Percentiles rank a stretch among this genome's conserved stretches.
Conservation (phyloP, 2,888 invertebrate genomes). For the Slavum lentiscoides region DNA sequence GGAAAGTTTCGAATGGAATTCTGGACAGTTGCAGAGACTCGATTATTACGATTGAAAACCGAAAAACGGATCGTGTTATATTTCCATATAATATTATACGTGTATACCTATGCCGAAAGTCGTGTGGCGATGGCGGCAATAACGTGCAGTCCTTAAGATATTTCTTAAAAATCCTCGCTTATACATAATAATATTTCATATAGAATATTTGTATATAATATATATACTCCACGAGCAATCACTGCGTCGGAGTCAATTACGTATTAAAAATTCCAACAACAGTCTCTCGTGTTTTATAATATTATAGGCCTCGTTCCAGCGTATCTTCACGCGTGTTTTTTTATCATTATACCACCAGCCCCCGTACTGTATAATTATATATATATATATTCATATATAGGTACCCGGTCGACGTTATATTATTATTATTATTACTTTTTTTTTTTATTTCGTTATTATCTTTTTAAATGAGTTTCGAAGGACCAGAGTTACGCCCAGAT, state of each 20-base stretch:
- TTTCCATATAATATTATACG: neutral
- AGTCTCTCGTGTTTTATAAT: neutral
- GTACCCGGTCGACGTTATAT: neutral
- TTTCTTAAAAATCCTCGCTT: no score
- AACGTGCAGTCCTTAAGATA: no score
- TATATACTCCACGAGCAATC: neutral
- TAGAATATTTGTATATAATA: no score
- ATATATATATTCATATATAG: neutral
- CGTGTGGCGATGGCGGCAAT: neutral
- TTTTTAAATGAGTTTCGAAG: slow-evolving; percentile 31
- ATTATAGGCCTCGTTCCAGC: neutral
- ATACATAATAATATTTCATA: no score
- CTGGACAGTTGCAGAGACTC: neutral
- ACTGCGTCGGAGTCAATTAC: neutral
- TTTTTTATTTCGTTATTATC: slow-evolving; percentile 3
- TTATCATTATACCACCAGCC: slow-evolving; percentile 12
- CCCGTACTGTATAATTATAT: slow-evolving; percentile 33
- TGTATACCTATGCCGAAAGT: neutral
- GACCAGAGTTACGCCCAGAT: slow-evolving; percentile 30
- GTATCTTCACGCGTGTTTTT: slow-evolving; percentile 45
- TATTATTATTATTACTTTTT: slow-evolving; percentile 20
- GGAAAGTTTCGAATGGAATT: neutral
- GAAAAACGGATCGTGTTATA: neutral
- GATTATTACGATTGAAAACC: no score
- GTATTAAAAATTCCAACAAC: slow-evolving; percentile 22